These are phyloP conservation scores for Ips nitidus DNA, from an alignment of 1,140 invertebrate genomes.

Conservation along the genomic window DNA sequence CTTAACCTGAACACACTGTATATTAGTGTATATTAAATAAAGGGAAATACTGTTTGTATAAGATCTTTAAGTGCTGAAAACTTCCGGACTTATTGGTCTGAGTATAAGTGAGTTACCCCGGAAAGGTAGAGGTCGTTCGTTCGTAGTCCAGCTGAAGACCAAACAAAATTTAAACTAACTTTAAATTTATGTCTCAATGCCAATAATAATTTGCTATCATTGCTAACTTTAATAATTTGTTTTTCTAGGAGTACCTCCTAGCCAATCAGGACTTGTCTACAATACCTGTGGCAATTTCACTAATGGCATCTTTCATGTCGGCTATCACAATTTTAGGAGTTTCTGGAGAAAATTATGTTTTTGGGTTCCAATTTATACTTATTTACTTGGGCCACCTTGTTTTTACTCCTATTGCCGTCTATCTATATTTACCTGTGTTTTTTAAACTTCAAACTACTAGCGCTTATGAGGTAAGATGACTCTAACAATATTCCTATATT, in stretches of 20 bases:
- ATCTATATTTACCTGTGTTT: constrained; percentile 86
- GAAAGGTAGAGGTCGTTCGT: too few species aligned
- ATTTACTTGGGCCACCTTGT: constrained; percentile 82
- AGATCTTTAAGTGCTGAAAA: too few species aligned
- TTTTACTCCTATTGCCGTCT: constrained; percentile 76
- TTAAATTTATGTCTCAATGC: too few species aligned
- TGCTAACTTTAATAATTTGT: neutral
- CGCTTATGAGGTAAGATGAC: constrained; percentile 72
- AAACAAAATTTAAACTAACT: too few species aligned
- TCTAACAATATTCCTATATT: too few species aligned
- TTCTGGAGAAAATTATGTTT: constrained; percentile 81
- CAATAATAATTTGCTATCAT: neutral
- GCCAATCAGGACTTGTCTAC: constrained; percentile 78
- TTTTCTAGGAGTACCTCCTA: constrained; percentile 75
- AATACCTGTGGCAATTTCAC: constrained; percentile 79
- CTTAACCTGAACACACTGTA: too few species aligned
- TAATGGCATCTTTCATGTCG: constrained; percentile 95
- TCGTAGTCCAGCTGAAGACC: too few species aligned
- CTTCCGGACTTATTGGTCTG: too few species aligned
- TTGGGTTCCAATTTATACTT: constrained; percentile 79
- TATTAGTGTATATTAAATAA: too few species aligned
- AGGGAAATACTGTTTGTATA: too few species aligned
- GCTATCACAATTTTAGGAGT: constrained; percentile 90
- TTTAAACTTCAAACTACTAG: constrained; percentile 83
- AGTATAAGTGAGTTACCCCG: too few species aligned